phyloP scores from a whole-genome alignment of 1,140 invertebrate genomes.

The Melitaea cinxia region DNA sequence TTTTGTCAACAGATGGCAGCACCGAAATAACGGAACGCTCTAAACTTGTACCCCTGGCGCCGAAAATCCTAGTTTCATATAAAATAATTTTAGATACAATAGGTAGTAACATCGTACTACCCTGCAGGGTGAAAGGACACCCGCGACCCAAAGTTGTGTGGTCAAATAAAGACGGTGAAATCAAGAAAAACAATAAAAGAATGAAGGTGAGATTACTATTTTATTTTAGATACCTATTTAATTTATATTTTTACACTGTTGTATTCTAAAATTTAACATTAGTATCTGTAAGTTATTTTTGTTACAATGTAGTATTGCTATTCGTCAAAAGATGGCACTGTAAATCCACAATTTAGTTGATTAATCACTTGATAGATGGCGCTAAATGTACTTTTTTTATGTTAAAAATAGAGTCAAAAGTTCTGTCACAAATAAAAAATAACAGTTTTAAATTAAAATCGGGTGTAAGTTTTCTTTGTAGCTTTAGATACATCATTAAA shows the following conservation, averaged over 20 bases:
- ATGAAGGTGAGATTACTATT: conserved; percentile 73
- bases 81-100: conserved; percentile 82
- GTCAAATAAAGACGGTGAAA: conserved; percentile 82
- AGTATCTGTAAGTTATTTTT: too few species aligned
- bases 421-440: too few species aligned
- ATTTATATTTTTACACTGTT: too few species aligned
- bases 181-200: conserved; percentile 75
- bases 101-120: conserved; percentile 86
- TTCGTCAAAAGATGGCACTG: background rate
- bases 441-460: too few species aligned
- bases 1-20: conserved; percentile 56
- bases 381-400: background rate
- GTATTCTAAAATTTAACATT: too few species aligned
- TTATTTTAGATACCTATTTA: background rate
- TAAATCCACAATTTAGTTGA: background rate
- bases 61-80: conserved; percentile 82
- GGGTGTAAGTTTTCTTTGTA: too few species aligned
- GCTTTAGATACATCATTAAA: too few species aligned
- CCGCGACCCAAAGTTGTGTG: conserved; percentile 86
- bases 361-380: background rate
- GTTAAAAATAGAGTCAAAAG: too few species aligned
- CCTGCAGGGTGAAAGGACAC: conserved; percentile 87
- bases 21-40: conserved; percentile 59
- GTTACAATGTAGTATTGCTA: background rate
- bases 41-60: conserved; percentile 70